phyloP scores from a whole-genome alignment of 2,888 invertebrate species.

The Volucella zonaria region DNA sequence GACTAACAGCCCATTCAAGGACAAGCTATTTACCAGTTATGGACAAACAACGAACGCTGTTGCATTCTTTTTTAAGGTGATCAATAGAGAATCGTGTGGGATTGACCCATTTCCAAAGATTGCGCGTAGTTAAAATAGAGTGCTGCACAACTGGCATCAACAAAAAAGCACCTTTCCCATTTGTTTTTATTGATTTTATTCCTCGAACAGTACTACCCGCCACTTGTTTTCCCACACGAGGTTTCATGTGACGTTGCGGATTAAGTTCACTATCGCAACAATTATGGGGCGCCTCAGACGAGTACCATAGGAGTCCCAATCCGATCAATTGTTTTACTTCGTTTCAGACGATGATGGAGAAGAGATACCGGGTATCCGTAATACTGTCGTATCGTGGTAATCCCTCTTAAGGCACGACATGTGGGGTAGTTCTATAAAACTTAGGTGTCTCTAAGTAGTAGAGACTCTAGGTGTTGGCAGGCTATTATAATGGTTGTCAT shows the following conservation, averaged over 20 bases:
- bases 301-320: constrained; percentile 12
- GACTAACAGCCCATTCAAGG: no score
- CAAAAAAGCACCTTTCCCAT: not conserved
- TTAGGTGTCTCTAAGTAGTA: constrained; percentile 17
- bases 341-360: constrained; percentile 19
- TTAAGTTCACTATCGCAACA: constrained; percentile 55
- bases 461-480: constrained; percentile 46
- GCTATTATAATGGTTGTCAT: constrained; percentile 53
- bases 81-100: no score
- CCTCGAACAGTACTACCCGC: not conserved
- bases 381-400: constrained; percentile 35
- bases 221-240: constrained; percentile 57
- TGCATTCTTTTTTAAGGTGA: no score
- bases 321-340: constrained; percentile 44
- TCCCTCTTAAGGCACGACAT: constrained; percentile 32
- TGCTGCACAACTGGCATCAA: no score
- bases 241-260: constrained; percentile 20
- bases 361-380: not conserved
- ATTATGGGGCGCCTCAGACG: constrained; percentile 53
- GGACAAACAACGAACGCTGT: no score
- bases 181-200: not conserved
- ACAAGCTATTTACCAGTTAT: no score
- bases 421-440: constrained; percentile 32
- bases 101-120: no score
- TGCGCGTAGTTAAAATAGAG: no score